Conservation (phyloP, 2,113 vertebrate genomes). For the Actenoides hombroni region DNA sequence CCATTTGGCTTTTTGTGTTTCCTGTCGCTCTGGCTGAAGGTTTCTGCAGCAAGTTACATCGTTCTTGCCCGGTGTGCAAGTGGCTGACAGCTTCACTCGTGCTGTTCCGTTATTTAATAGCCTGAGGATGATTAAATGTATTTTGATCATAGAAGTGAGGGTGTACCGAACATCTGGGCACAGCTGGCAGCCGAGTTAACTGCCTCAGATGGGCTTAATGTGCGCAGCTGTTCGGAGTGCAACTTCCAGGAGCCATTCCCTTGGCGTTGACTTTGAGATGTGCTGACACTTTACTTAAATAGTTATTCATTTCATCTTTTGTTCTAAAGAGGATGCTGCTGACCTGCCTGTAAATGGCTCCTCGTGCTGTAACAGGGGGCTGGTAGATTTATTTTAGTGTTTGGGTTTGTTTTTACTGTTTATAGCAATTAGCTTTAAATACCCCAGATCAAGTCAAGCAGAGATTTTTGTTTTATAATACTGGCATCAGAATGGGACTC, state of each 20-base stretch:
- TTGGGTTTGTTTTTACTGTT: not conserved
- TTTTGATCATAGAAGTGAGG: not conserved
- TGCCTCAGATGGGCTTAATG: not conserved
- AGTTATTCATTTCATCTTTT: not conserved
- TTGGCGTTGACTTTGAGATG: not conserved
- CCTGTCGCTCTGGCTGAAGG: not conserved
- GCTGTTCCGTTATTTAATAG: not conserved
- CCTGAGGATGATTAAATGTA: not conserved
- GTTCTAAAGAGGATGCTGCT: not conserved
- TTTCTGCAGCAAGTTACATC: not conserved
- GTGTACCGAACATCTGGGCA: not conserved
- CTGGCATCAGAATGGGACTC: not conserved
- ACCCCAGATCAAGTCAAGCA: not conserved
- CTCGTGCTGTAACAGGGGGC: not conserved
- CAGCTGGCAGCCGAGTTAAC: not conserved
- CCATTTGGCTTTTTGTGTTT: accelerated
- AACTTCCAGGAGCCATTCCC: not conserved
- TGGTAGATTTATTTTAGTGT: not conserved
- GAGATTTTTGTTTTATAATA: not conserved
- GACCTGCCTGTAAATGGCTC: not conserved
- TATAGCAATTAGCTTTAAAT: not conserved
- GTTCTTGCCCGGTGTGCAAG: not conserved
- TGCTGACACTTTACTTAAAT: not conserved
- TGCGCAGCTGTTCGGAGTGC: not conserved
- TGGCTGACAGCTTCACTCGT: not conserved